Conservation (phyloP, 2,113 vertebrate genomes). For the Microcebus murinus region DNA sequence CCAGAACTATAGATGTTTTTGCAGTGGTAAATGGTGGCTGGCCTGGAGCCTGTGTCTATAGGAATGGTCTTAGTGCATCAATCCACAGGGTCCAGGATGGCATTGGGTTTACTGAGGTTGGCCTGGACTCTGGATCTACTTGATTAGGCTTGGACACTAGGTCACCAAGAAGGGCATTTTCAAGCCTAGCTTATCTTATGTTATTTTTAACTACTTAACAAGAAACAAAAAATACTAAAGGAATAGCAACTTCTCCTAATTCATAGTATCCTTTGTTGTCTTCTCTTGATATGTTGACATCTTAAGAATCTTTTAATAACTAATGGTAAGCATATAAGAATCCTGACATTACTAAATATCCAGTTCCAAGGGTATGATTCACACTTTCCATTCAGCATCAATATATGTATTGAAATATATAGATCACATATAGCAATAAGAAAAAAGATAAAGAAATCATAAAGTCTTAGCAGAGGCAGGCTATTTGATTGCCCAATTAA, state of each 20-base stretch:
- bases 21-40: too few species aligned
- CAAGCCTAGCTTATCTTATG: not conserved
- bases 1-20: too few species aligned
- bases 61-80: fast-evolving
- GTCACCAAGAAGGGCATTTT: not conserved
- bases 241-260: not conserved
- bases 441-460: not conserved
- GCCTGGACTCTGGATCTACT: not conserved
- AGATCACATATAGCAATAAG: not conserved
- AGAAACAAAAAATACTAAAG: not conserved
- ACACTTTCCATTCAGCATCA: not conserved
- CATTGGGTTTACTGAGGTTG: not conserved
- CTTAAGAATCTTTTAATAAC: not conserved
- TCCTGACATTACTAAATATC: not conserved
- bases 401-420: not conserved
- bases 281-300: not conserved
- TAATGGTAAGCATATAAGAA: not conserved
- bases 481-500: not conserved
- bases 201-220: not conserved
- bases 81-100: not conserved
- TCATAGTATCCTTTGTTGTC: not conserved
- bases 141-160: not conserved
- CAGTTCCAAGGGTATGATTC: not conserved
- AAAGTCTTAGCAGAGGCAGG: not conserved
- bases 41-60: not conserved